A percentile compares a stretch with the other conserved stretches of the same genome.
Conservation (phyloP, 2,888 invertebrate genomes). For the Hemicrepidius hirtus region DNA sequence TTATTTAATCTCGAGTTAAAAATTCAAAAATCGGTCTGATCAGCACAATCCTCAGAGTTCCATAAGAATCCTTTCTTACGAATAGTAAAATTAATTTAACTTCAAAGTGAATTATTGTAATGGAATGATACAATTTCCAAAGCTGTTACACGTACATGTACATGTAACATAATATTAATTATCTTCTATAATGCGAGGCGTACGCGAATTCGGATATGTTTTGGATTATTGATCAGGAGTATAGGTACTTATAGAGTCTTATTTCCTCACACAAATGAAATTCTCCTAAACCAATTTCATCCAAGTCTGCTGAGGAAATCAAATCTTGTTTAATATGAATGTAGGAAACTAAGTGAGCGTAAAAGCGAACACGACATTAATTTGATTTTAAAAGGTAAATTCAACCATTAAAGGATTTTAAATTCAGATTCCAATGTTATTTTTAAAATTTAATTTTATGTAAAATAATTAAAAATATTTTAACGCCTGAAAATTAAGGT, state of each 20-base stretch:
- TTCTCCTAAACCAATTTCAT: constrained; percentile 31
- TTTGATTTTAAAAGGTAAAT: constrained; percentile 23
- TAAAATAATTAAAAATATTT: no score
- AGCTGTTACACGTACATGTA: no score
- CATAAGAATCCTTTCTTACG: no score
- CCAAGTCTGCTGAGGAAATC: constrained; percentile 31
- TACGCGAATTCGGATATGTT: neutral
- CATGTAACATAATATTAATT: no score
- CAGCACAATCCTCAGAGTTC: no score
- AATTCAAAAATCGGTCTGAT: no score
- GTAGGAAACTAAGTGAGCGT: constrained; percentile 32
- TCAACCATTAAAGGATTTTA: constrained; percentile 1
- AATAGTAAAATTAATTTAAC: no score
- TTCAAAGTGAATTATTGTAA: no score
- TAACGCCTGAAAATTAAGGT: no score
- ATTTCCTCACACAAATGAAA: constrained; percentile 11
- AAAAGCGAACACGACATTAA: constrained; percentile 30
- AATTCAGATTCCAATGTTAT: neutral
- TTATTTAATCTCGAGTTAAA: no score
- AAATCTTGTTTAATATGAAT: constrained; percentile 38
- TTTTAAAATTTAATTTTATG: no score
- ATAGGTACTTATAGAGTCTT: neutral
- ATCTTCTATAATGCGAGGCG: neutral
- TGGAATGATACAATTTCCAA: no score
- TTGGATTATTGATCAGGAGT: constrained; percentile 5